Evolutionary conservation across 2,797 vertebrate species (phyloP), one percentile per base, ranked within the genome.

Genomic region (Crax fasciolata): DNA sequence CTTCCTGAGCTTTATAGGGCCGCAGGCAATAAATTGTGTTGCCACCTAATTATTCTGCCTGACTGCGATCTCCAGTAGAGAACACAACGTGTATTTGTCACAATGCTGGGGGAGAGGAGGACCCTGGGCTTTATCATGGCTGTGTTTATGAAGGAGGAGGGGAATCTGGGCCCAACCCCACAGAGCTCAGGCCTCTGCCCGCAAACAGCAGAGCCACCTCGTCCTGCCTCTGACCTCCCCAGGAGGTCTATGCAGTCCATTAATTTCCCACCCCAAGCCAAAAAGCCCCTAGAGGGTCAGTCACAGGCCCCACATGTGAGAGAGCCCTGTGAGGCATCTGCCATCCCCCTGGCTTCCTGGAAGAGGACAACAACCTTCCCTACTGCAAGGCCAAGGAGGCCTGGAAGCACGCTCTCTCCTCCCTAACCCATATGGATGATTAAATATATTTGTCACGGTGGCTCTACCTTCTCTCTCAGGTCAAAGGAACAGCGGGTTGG

Each of bases 41-140:
- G 94, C 96, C 71, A 94, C 78, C 95, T 96, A 97, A 97, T 98
- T 97, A 97, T 95, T 96, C 89, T 92, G 73, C 74, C 76, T 76
- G 88, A 93, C 92, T 96, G 89, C 80, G 76, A 88, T 95, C 90
- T 92, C 95, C 93, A 88, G 75, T 85, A 95, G 82, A 96, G 55
- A 94, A 90, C 80, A 78, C 67, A 90, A 92, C 39, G n/a, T 10
- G 9, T 84, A 59, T 87, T 94, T 90, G 96, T 96, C 93, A 75
- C 73, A 18, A 30, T 1, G 32, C 27, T 76, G 67, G 28, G 44
- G 57, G 54, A 71, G 51, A 71, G 51, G 38, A 75, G 58, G 35
- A 54, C 5, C 32, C 12, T 32, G 85, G 91, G 68, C 39, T 54
- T 84, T 8, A 54, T 35, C 65, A 19, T 5, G 32, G 19, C 52